These are phyloP conservation scores for Oncorhynchus gorbuscha DNA, from an alignment of 2,113 vertebrate species.

Conservation along the genomic window DNA sequence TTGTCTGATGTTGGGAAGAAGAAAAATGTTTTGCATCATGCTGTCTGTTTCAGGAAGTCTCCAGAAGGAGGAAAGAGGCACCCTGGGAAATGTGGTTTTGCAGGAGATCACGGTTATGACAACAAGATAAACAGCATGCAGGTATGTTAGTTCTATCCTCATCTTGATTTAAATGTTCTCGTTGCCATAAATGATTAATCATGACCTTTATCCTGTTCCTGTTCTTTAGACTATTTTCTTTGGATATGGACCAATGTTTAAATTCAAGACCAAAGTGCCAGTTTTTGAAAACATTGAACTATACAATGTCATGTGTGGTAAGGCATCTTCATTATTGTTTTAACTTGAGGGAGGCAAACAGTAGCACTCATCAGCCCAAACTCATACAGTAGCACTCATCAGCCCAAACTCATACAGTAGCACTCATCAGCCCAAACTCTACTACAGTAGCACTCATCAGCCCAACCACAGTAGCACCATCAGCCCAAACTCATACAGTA, in stretches of 20 bases:
- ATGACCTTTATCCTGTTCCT: conserved; percentile 6
- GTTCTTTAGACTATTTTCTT: conserved; percentile 89
- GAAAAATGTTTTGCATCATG: background rate
- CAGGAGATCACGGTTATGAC: conserved; percentile 96
- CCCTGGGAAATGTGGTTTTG: conserved; percentile 83
- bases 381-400: no score
- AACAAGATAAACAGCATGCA: conserved; percentile 99
- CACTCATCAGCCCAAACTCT: no score
- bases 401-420: no score
- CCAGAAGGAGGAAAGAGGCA: conserved; percentile 80
- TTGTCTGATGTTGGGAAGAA: no score
- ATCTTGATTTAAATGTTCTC: background rate
- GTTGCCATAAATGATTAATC: background rate
- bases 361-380: no score
- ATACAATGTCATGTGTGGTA: conserved; percentile 99
- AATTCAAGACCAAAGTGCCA: conserved; percentile 95
- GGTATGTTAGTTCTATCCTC: conserved; percentile 67
- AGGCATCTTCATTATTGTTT: conserved; percentile 48
- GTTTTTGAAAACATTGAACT: conserved; percentile 98
- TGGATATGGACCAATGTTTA: conserved; percentile 93
- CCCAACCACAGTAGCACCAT: no score
- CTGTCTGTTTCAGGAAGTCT: conserved; percentile 76
- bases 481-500: no score
- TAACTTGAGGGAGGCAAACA: no score
- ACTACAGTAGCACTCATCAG: no score